Base-by-base conservation (phyloP, 2,113 vertebrate genomes). In the Syngnathus typhle region DNA sequence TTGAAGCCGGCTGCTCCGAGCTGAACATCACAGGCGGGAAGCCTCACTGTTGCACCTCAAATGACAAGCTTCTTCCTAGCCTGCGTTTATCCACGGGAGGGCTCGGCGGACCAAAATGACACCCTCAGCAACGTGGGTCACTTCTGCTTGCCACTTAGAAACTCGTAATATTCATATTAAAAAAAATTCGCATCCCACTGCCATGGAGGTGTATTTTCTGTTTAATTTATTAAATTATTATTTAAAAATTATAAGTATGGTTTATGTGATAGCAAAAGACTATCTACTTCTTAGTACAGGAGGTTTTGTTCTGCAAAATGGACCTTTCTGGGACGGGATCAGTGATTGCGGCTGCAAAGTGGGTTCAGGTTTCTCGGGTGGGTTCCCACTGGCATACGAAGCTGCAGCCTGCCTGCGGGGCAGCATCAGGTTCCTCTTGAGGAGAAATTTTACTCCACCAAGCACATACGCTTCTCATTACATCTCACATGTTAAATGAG, bases 11-110 rank as follows among this genome's bases (percentile, higher is more conserved):
- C 68, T 18, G 67, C 77, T 82, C 21, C 41, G 67, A 80, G 70
- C 80, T 62, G 74, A 79, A 85, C 80, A 83, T 88, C 81, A 85
- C 75, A 84, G 60, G 72, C 68, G 60, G 38, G 80, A 69, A 69
- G 23, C 64, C 70, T 73, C 62, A 63, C 49, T 27, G 59, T 49
- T 77, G 66, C 69, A 64, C 43, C 67, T 56, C 69, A 71, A 77
- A 76, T 71, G 69, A 51, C 58, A 32, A 41, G 64, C 75, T 79
- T 73, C 74, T 74, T 43, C 68, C 21, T 44, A 58, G 67, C 41
- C 67, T 70, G 64, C 59, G 55, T 72, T 59, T 73, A 69, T 79
- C 61, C 61, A 63, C 12, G 54, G 65, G 61, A 77, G 47, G 69
- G 75, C 66, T 76, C 59, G 74, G 74, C 70, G 77, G 73, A 78